These are phyloP conservation scores for Gymnothorax javanicus DNA, from an alignment of 2,797 vertebrate species.

Conservation along the genomic window DNA sequence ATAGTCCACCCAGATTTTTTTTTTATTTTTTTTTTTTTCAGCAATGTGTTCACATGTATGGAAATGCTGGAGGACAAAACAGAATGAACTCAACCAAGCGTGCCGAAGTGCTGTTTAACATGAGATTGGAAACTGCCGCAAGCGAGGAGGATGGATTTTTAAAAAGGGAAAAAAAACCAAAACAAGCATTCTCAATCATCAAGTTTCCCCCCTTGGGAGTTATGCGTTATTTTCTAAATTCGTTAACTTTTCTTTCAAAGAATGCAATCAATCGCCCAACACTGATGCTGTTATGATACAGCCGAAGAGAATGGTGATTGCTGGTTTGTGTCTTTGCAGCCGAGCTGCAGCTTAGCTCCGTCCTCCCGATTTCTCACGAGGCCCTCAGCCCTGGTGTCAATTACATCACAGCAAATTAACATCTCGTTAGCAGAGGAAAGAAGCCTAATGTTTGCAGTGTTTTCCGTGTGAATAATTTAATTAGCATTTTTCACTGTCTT, in stretches of 20 bases:
- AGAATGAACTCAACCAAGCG: slow-evolving; percentile 55
- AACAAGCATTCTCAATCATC: slow-evolving; percentile 53
- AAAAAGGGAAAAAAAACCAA: slow-evolving; percentile 19
- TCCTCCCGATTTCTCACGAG: neutral
- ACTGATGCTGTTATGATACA: slow-evolving; percentile 44
- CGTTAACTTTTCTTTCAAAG: slow-evolving; percentile 39
- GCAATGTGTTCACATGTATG: slow-evolving; percentile 44
- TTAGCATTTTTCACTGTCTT: slow-evolving; percentile 2
- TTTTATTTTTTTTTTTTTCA: slow-evolving; percentile 33
- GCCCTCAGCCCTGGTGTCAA: slow-evolving; percentile 43
- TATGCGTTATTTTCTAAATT: neutral
- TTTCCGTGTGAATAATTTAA: slow-evolving; percentile 29
- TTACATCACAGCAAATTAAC: slow-evolving; percentile 62
- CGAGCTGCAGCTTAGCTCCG: neutral
- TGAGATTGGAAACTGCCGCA: slow-evolving; percentile 53
- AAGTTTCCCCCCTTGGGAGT: slow-evolving; percentile 44
- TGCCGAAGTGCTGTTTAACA: slow-evolving; percentile 59
- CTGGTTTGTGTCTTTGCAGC: neutral
- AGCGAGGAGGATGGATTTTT: slow-evolving; percentile 57
- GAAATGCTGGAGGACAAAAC: slow-evolving; percentile 49
- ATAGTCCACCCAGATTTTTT: slow-evolving; percentile 39
- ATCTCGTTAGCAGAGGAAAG: slow-evolving; percentile 65
- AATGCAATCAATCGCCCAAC: slow-evolving; percentile 65
- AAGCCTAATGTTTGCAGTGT: slow-evolving; percentile 58
- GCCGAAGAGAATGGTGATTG: slow-evolving; percentile 34